Evolutionary conservation across 1,140 invertebrate species (phyloP).

Genomic region (Drosophila burlai): DNA sequence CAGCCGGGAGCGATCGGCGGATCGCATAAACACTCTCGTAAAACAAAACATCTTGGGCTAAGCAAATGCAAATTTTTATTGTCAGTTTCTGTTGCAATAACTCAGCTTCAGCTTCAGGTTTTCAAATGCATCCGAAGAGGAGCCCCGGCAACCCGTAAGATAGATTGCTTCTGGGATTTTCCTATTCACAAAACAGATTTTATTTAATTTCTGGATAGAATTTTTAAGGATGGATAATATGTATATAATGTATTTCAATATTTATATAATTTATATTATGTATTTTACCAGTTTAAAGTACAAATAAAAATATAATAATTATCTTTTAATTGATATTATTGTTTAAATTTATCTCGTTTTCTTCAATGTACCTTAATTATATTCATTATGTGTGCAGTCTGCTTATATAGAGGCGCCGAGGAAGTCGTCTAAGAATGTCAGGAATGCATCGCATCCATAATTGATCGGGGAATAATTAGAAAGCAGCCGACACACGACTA

Average conservation of each 20-base stretch:
- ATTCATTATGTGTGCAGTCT: neutral
- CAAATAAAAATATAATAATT: neutral
- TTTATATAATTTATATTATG: too few species aligned
- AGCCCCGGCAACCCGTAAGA: neutral
- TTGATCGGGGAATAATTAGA: constrained; percentile 33
- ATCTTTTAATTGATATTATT: too few species aligned
- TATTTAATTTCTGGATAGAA: neutral
- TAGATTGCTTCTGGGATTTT: constrained; percentile 5
- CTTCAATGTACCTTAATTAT: neutral
- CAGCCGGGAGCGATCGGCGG: constrained; percentile 51
- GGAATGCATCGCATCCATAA: constrained; percentile 43
- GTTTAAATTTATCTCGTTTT: too few species aligned
- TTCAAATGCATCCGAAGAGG: constrained; percentile 11
- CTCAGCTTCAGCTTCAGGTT: neutral
- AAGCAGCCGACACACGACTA: constrained; percentile 30
- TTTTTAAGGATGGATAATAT: too few species aligned
- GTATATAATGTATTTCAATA: too few species aligned
- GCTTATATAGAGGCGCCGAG: constrained; percentile 29
- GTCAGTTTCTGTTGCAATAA: constrained; percentile 62
- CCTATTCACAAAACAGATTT: neutral
- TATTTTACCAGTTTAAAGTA: too few species aligned
- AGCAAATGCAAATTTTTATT: constrained; percentile 48
- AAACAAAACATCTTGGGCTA: constrained; percentile 40
- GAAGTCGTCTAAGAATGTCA: constrained; percentile 18
- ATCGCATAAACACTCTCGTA: constrained; percentile 49